Conservation (phyloP, 2,888 invertebrate species). For the Heliconius ethilla region DNA sequence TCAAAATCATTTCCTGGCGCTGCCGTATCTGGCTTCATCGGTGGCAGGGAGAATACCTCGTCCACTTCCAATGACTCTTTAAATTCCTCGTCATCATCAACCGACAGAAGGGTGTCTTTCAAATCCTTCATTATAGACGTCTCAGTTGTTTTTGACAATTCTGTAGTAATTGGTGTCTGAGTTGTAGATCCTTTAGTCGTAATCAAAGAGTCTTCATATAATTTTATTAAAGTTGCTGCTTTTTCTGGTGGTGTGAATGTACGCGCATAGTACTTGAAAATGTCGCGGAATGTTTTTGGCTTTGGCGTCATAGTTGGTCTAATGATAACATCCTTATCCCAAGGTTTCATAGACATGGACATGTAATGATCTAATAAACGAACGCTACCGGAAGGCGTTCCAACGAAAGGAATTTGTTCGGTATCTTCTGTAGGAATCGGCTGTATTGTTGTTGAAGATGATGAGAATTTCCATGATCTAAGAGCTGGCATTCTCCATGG, state of each 20-base stretch:
- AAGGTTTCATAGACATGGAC: slow-evolving; percentile 67
- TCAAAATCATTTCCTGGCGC: slow-evolving; percentile 62
- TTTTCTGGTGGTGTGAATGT: slow-evolving; percentile 61
- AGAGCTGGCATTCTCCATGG: slow-evolving; percentile 81
- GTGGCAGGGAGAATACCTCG: slow-evolving; percentile 74
- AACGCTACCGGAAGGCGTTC: slow-evolving; percentile 64
- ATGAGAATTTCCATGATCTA: slow-evolving; percentile 69
- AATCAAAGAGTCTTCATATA: slow-evolving; percentile 68
- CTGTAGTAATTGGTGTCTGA: slow-evolving; percentile 55
- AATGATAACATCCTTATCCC: slow-evolving; percentile 73
- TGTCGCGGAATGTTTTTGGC: slow-evolving; percentile 62
- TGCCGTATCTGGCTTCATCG: slow-evolving; percentile 66
- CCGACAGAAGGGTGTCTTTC: slow-evolving; percentile 72
- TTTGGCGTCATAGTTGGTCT: slow-evolving; percentile 69
- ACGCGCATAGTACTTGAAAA: slow-evolving; percentile 65
- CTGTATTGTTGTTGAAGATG: slow-evolving; percentile 61
- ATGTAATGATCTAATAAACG: slow-evolving; percentile 63
- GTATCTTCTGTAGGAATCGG: slow-evolving; percentile 64
- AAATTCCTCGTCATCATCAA: slow-evolving; percentile 76
- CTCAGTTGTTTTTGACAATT: slow-evolving; percentile 58
- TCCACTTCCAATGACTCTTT: slow-evolving; percentile 76
- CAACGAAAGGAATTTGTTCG: slow-evolving; percentile 59
- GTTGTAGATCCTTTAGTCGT: slow-evolving; percentile 65
- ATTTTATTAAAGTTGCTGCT: slow-evolving; percentile 60
- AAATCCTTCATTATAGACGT: slow-evolving; percentile 66